These are phyloP conservation scores for Myotis vivesi DNA, from an alignment of 2,797 vertebrate species.

Conservation along the genomic window DNA sequence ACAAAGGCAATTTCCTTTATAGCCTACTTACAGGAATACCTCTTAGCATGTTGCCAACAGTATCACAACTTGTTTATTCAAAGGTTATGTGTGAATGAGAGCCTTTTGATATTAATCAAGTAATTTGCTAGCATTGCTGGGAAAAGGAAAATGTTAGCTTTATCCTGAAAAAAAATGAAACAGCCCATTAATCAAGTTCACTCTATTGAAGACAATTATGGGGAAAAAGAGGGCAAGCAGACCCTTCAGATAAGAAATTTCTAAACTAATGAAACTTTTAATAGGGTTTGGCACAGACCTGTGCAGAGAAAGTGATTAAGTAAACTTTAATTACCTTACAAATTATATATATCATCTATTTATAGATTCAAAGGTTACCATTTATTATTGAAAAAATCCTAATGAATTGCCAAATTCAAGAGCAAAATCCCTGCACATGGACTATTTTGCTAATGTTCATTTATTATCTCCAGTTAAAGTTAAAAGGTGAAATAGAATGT, in stretches of 20 bases:
- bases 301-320: neutral
- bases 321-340: conserved; percentile 61
- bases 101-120: conserved; percentile 74
- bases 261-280: conserved; percentile 41
- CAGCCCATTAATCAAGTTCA: conserved; percentile 68
- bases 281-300: conserved; percentile 34
- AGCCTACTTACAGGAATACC: conserved; percentile 70
- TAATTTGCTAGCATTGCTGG: conserved; percentile 62
- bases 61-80: conserved; percentile 70
- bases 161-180: conserved; percentile 71
- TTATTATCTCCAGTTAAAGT: conserved; percentile 41
- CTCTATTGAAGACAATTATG: conserved; percentile 46
- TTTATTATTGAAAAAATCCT: conserved; percentile 52
- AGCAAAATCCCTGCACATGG: conserved; percentile 36
- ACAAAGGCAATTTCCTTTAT: conserved; percentile 73
- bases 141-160: conserved; percentile 70
- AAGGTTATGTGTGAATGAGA: conserved; percentile 73
- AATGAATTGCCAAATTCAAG: neutral
- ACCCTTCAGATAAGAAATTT: conserved; percentile 62
- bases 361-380: neutral
- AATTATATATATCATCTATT: conserved; percentile 29
- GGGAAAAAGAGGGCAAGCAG: conserved; percentile 52
- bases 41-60: conserved; percentile 66
- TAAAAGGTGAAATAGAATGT: conserved; percentile 22
- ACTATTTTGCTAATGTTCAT: conserved; percentile 29